Conservation (phyloP, 2,113 vertebrate species). For the Thermophis baileyi region DNA sequence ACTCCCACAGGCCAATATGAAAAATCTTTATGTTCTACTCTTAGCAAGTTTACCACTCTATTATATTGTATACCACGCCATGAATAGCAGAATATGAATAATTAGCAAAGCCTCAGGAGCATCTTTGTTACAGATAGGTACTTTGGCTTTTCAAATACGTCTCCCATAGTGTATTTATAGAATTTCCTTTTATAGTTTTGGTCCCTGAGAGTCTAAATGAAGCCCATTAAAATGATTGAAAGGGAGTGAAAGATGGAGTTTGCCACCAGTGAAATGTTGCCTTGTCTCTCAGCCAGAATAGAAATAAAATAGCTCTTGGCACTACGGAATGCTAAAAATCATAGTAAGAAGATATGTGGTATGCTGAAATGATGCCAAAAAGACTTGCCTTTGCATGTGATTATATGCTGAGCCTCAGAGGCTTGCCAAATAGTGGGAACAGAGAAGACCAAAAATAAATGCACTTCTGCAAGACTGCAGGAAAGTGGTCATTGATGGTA, state of each 20-base stretch:
- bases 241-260: not conserved
- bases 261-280: not conserved
- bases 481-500: not conserved
- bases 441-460: not conserved
- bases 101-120: not conserved
- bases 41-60: not conserved
- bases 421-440: constrained; percentile 1
- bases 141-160: not conserved
- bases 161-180: not conserved
- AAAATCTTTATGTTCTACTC: not conserved
- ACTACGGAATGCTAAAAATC: not conserved
- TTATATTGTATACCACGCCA: not conserved
- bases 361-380: constrained; percentile 32
- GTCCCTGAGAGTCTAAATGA: constrained; percentile 7
- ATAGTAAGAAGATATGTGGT: not conserved
- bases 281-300: constrained; percentile 9
- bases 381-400: not conserved
- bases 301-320: constrained; percentile 39
- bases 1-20: not conserved
- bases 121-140: not conserved
- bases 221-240: constrained; percentile 15
- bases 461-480: not conserved
- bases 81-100: not conserved
- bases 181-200: not conserved
- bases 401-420: not conserved